Evolutionary conservation across 30 jellyfish, hydroid and myxozoan species (phyloP).

Genomic region (Aurelia sp.): DNA sequence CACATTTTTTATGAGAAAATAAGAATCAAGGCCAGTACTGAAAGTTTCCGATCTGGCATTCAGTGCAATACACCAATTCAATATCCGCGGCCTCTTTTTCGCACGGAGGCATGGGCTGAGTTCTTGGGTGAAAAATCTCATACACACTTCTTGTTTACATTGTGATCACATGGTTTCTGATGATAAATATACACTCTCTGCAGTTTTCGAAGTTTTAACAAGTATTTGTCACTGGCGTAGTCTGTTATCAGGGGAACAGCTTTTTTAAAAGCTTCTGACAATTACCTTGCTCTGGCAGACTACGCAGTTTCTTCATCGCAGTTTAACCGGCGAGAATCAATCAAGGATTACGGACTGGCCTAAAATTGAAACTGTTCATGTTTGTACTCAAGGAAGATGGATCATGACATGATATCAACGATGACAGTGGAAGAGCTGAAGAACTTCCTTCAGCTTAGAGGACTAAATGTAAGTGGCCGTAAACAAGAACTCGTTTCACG

Average conservation of each 20-base stretch:
- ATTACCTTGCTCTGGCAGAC: constrained; percentile 23
- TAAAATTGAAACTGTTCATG: not conserved
- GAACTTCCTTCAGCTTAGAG: constrained; percentile 19
- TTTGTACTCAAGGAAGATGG: not conserved
- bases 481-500: constrained; percentile 57
- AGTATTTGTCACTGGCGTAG: too few species aligned
- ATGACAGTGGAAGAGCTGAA: constrained; percentile 48
- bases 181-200: too few species aligned
- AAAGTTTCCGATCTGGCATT: too few species aligned
- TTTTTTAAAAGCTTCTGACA: constrained; percentile 9
- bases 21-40: too few species aligned
- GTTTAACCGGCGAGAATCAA: not conserved
- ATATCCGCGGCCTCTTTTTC: too few species aligned
- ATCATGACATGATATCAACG: constrained; percentile 33
- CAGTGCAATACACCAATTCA: not conserved
- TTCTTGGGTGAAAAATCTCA: constrained; percentile 38
- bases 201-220: too few species aligned
- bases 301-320: constrained; percentile 8
- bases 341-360: not conserved
- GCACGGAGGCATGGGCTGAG: constrained; percentile 7
- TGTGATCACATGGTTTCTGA: too few species aligned
- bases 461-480: constrained; percentile 38
- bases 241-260: too few species aligned
- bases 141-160: too few species aligned
- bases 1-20: too few species aligned